These are phyloP conservation scores for Mobula birostris DNA, from an alignment of 2,113 vertebrate species.

Conservation along the genomic window DNA sequence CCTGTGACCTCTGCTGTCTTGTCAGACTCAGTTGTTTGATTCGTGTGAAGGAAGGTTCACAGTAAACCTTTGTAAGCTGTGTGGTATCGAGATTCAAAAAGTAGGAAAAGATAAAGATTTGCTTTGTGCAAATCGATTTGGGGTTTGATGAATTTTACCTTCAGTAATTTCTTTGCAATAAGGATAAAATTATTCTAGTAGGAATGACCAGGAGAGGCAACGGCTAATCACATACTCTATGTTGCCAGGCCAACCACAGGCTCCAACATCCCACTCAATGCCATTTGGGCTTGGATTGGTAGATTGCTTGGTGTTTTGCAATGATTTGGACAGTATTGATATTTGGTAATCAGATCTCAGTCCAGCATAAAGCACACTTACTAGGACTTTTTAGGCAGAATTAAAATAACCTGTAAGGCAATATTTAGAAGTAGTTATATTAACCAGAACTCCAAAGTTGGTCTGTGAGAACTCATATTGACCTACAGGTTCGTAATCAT, in stretches of 20 bases:
- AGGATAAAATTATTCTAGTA: background rate
- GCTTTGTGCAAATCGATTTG: background rate
- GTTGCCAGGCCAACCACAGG: background rate
- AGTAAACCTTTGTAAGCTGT: too few relatives aligned
- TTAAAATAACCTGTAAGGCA: background rate
- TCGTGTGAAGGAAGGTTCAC: background rate
- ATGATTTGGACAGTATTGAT: background rate
- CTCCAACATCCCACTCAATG: background rate
- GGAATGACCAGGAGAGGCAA: background rate
- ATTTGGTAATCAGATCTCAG: background rate
- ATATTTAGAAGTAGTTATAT: background rate
- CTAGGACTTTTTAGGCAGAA: background rate
- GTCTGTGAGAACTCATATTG: background rate
- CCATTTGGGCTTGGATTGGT: background rate
- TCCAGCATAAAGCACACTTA: background rate
- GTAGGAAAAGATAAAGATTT: background rate
- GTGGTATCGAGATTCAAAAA: background rate
- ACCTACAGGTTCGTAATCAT: background rate
- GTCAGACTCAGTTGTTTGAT: slow-evolving; percentile 4
- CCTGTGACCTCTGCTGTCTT: background rate
- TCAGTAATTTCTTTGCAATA: background rate
- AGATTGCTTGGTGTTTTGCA: background rate
- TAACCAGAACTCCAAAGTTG: background rate
- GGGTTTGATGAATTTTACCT: background rate
- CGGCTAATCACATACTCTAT: background rate